A percentile compares a stretch with the other conserved stretches of the same genome.
Conservation (phyloP, 2,888 invertebrate genomes). For the Drosophila kanekoi region DNA sequence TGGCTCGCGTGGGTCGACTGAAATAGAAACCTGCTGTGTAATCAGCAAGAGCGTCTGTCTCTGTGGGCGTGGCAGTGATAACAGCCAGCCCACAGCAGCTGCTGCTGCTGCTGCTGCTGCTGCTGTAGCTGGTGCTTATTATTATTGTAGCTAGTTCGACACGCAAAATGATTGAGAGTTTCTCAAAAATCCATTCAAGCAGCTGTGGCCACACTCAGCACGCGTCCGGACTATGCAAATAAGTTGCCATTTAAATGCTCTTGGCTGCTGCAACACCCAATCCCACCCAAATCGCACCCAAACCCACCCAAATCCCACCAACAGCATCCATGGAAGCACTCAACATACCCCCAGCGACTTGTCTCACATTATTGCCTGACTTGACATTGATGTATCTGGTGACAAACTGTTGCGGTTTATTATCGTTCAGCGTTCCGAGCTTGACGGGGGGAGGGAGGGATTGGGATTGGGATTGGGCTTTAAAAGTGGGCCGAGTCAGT, state of each 20-base stretch:
- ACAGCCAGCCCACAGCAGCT: conserved; percentile 12
- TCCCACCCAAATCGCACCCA: background rate
- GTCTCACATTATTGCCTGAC: conserved; percentile 62
- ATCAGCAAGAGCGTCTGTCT: conserved; percentile 27
- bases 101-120: conserved; percentile 8
- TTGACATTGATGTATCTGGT: conserved; percentile 81
- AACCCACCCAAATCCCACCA: background rate
- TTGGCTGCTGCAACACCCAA: conserved; percentile 22
- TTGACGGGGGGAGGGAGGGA: background rate
- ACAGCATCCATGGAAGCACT: background rate
- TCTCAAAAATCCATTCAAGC: conserved; percentile 64
- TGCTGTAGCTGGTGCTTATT: conserved; percentile 20
- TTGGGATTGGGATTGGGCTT: background rate
- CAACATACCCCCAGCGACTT: conserved; percentile 24
- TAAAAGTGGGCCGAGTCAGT: conserved; percentile 20
- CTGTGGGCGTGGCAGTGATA: conserved; percentile 55
- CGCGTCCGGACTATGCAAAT: conserved; percentile 58
- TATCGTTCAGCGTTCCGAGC: conserved; percentile 43
- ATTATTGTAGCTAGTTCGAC: conserved; percentile 57
- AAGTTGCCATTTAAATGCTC: conserved; percentile 59
- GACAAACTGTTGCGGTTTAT: conserved; percentile 82
- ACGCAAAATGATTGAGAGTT: conserved; percentile 77
- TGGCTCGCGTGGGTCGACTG: conserved; percentile 30
- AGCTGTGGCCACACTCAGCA: conserved; percentile 47
- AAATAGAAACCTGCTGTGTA: conserved; percentile 38